Base-by-base conservation (phyloP, 1,140 invertebrate species). In the Littorina saxatilis region DNA sequence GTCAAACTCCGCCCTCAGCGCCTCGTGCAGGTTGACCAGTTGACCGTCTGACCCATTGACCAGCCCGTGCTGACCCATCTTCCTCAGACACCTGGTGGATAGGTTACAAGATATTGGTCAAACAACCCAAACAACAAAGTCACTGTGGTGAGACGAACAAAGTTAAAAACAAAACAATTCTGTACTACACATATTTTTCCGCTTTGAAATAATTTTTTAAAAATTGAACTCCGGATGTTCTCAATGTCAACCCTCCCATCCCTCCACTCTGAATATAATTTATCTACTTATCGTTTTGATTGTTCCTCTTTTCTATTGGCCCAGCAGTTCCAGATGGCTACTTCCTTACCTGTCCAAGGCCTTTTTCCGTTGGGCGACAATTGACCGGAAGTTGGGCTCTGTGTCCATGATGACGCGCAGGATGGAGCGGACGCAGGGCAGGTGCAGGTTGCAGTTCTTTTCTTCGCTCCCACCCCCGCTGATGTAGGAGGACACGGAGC, bases 1-100 rank as follows among this genome's bases (percentile, higher is more conserved):
- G 86, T 97, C 96, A 61, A 98, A 95, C 92, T 98, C 96, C 17
- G 96, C 94, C 91, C 96, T 96, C 66, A 97, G 93, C 1, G 95
- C 95, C 43, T 95, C 94, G 87, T 94, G 94, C 3, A 95, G 88
- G 81, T 94, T 94, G 81, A 94, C 93, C 3, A 95, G 88, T 4
- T 93, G 93, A 81, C 95, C 93, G 87, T 94, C 94, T 11, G 27
- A 73, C 11, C 23, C 40, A 50, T 9, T 50, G 23, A 83, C 82
- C 37, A 98, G 92, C 0, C 97, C 97, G 91, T 98, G 97, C 81
- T 96, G 96, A 1, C 97, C 97, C 37, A 98, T 93, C 55, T 92
- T 95, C 92, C 97, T 96, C 1, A 98, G 95, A 32, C 97, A 96
- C 84, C 95, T 95, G 86, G 20, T 13, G 4, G 66, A 55, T 39